Conservation (phyloP, 2,113 vertebrate genomes). For the Microcebus ravelobensis region DNA sequence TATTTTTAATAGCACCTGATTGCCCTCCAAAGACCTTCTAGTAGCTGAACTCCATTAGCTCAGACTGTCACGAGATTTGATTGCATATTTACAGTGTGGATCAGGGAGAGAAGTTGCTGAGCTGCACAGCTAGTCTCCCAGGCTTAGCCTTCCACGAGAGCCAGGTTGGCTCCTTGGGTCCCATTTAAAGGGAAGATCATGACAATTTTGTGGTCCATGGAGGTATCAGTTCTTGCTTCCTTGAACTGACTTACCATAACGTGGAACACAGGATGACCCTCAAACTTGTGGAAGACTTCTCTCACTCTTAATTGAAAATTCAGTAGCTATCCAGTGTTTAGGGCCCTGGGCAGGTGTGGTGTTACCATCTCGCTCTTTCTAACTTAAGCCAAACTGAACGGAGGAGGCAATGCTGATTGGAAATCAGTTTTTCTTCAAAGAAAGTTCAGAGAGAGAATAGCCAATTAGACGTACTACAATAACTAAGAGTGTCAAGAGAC, state of each 20-base stretch:
- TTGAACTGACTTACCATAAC: not conserved
- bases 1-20: constrained; percentile 79
- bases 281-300: not conserved
- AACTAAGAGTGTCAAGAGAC: constrained; percentile 1
- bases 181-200: not conserved
- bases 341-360: not conserved
- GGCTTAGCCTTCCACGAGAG: not conserved
- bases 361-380: not conserved
- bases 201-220: not conserved
- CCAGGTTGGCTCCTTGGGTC: constrained; percentile 11
- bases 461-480: not conserved
- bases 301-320: not conserved
- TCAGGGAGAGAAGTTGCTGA: not conserved
- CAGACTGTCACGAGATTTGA: constrained; percentile 46
- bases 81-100: constrained; percentile 46
- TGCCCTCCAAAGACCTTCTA: constrained; percentile 73
- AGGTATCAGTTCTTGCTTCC: not conserved
- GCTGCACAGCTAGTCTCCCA: not conserved
- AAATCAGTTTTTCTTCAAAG: constrained; percentile 1
- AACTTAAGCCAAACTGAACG: not conserved
- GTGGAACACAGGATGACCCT: not conserved
- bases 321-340: not conserved
- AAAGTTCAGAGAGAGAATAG: not conserved
- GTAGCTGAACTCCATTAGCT: constrained; percentile 64
- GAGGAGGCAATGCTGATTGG: not conserved